Evolutionary conservation across 2,113 vertebrate species (phyloP), one percentile per base, ranked within the genome.

Genomic region (Eulemur macaco): DNA sequence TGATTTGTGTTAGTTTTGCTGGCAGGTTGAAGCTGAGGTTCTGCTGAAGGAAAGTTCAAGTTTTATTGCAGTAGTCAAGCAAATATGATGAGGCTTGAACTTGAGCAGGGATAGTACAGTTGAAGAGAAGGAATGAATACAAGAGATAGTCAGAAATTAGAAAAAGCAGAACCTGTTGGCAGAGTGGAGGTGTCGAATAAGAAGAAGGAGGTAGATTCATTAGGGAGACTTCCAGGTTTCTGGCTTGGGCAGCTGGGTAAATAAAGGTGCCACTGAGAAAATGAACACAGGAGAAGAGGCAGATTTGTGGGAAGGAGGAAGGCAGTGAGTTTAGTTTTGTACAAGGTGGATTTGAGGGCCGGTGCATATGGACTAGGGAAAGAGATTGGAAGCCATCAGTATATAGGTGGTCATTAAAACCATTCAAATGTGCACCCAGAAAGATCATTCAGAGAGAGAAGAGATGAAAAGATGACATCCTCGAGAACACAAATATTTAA

Each of bases 11-110:
- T n/a, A 45, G 18, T 88, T 81, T 81, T 54, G 50, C 64, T 64
- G 60, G 10, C 71, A 50, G 39, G 11, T 52, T 94, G 84, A 91
- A 89, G 84, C 34, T 78, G 47, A 96, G 68, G 56, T 94, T 94
- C 76, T 90, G 50, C 39, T 42, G 56, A 87, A 95, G 17, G 50
- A 21, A 94, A 66, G 63, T 80, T 66, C 50, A 18, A 87, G 34
- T 94, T 83, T 83, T 85, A 89, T 39, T 69, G 37, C 39, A 69
- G 37, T 37, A 81, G 76, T 63, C 45, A 78, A 84, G 69, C 52
- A 71, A 80, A 82, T 73, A 52, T 47, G 47, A 76, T 74, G n/a
- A 68, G n/a, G 14, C 39, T 89, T 76, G 84, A 76, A 86, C 37
- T 13, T 89, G 74, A 86, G 52, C 56, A 93, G 60, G 64, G 52